phyloP scores from a whole-genome alignment of 2,113 vertebrate genomes.

The Mesembrinibis cayennensis region DNA sequence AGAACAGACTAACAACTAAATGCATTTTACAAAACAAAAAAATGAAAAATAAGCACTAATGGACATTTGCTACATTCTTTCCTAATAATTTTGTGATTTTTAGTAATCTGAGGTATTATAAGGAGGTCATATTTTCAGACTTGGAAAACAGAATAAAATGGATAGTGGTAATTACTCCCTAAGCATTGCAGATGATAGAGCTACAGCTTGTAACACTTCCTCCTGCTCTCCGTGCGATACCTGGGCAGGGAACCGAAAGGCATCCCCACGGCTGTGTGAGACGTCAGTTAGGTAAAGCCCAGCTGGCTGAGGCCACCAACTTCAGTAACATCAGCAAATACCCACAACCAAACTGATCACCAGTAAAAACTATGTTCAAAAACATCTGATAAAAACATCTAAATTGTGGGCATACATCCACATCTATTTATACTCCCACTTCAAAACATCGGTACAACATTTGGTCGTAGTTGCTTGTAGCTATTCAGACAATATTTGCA shows the following conservation, averaged over 20 bases:
- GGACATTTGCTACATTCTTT: not conserved
- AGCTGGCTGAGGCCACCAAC: not conserved
- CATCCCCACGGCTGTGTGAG: not conserved
- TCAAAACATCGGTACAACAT: not conserved
- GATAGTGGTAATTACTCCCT: not conserved
- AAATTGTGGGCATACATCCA: not conserved
- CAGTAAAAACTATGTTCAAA: not conserved
- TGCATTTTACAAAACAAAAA: not conserved
- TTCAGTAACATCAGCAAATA: not conserved
- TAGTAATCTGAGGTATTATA: not conserved
- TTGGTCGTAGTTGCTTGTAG: not conserved
- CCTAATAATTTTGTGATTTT: not conserved
- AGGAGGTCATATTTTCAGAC: not conserved
- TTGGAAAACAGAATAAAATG: not conserved
- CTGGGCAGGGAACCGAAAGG: not conserved
- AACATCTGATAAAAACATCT: not conserved
- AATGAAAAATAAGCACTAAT: not conserved
- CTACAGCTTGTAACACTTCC: not conserved
- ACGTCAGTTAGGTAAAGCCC: not conserved
- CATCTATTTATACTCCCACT: not conserved
- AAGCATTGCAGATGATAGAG: not conserved
- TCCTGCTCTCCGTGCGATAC: not conserved
- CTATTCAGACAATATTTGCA: not conserved
- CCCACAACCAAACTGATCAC: accelerated
- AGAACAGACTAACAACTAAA: not conserved